Evolutionary conservation across 2,888 invertebrate genomes (phyloP), one percentile per base, ranked within the genome.

Genomic region (Brachyptera putata): DNA sequence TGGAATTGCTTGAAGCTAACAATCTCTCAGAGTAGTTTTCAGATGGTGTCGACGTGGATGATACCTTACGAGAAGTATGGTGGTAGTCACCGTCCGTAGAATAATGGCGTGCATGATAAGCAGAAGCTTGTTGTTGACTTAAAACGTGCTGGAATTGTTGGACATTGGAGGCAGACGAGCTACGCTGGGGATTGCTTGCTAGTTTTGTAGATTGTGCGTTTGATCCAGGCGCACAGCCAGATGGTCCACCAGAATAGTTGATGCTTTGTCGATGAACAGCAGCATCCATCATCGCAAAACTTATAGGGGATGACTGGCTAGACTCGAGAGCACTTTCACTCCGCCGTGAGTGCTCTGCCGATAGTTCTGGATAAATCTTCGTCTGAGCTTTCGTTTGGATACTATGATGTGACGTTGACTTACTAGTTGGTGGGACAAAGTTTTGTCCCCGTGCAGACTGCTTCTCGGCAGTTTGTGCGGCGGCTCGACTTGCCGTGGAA

Each of bases 381-480:
- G 85, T 81, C 76, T 88, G 87, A 66, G 86, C 85, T 76, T 89
- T 89, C 63, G 87, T 85, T 74, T 87, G 87, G 67, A 87, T 82
- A 62, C 74, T 75, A 68, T 77, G 77, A 46, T 70, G 69, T 5
- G 66, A 48, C 57, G 79, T 77, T 26, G 77, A 73, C 71, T 80
- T 80, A 56, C 70, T 69, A 48, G 64, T 61, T 30, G 58, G 65
- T 67, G 82, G 79, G 34, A 81, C 77, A 71, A 82, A 82, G 67
- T 77, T 78, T 67, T 75, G 77, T 76, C 46, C 71, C 67, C 62
- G 71, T 65, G 56, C 41, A 65, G 70, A 13, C 70, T 65, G 58
- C 68, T 74, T 65, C 57, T 67, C 66, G 34, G 64, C 70, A 1
- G 72, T 16, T 30, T 63, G 71, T 24, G 62, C 60, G 18, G 72